Conservation (phyloP, 1,140 invertebrate genomes). For the Plodia interpunctella region DNA sequence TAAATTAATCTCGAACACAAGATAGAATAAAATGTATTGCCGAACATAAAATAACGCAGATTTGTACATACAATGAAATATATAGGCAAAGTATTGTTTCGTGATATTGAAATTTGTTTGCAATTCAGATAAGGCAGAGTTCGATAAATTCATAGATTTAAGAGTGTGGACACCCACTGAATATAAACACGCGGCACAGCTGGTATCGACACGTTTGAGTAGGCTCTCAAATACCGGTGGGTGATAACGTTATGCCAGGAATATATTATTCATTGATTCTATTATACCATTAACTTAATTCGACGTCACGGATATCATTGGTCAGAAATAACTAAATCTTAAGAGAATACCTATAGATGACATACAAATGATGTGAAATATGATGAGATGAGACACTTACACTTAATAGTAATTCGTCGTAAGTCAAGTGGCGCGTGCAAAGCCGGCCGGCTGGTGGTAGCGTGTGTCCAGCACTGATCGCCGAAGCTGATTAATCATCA, state of each 20-base stretch:
- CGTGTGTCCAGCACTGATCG: constrained; percentile 65
- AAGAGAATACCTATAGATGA: background rate
- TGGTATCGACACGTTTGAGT: constrained; percentile 23
- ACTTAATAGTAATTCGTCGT: background rate
- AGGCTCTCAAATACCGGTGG: constrained; percentile 22
- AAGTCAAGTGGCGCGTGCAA: constrained; percentile 9
- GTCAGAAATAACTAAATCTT: background rate
- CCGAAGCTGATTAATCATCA: constrained; percentile 64
- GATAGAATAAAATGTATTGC: constrained; percentile 3
- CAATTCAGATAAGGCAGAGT: constrained; percentile 30
- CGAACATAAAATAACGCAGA: constrained; percentile 2
- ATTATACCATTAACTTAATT: background rate
- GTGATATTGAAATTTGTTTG: constrained; percentile 24
- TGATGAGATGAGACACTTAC: constrained; percentile 17
- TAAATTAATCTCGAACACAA: constrained; percentile 19
- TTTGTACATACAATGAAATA: constrained; percentile 6
- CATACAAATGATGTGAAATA: background rate
- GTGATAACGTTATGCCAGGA: constrained; percentile 23
- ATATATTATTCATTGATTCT: constrained; percentile 17
- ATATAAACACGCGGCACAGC: constrained; percentile 19
- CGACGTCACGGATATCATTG: background rate
- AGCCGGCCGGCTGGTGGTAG: constrained; percentile 33
- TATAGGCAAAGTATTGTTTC: background rate
- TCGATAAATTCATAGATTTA: constrained; percentile 29
- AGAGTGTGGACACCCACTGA: constrained; percentile 26